Base-by-base conservation (phyloP, 2,113 vertebrate species). In the Gasterosteus aculeatus region DNA sequence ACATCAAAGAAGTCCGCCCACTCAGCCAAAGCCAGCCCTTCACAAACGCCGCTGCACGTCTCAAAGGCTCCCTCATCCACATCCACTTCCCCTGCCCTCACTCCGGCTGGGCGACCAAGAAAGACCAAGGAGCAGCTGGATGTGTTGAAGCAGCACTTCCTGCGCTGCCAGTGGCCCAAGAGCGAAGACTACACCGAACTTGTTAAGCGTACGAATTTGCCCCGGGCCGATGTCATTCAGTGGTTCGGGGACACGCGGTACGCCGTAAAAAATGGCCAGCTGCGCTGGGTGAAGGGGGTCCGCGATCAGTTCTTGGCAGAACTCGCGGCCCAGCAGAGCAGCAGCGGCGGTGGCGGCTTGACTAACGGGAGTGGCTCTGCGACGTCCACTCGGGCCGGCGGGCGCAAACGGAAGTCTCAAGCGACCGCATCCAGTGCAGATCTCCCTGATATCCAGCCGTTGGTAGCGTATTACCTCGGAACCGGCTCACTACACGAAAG, bases 191-290 rank as follows among this genome's bases (percentile, higher is more conserved):
- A 97, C 89, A 93, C 94, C 29, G 91, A 94, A 76, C 91, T 97
- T 66, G 95, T 96, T 44, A 94, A 95, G 85, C 91, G 95, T 16
- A 96, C 96, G 8, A 94, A 94, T 68, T 92, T 97, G 77, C 96
- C 96, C 2, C 93, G 96, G 4, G 91, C 96, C 26, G 96, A 97
- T 67, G 94, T 97, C 18, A 97, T 97, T 84, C 96, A 97, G 81
- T 97, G 96, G 96, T 97, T 97, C 86, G 96, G 96, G 35, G 96
- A 97, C 81, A 97, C 96, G 0, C 94, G 96, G 3, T 97, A 97
- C 49, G 96, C 96, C 2, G 94, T 97, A 57, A 97, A 97, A 85
- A 96, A 97, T 4, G 96, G 96, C 19, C 96, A 97, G 54, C 91
- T 97, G 64, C 95, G 94, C 66, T 97, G 96, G 96, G 96, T 97